Conservation (phyloP, 2,113 vertebrate species). For the Bujurquina vittata region DNA sequence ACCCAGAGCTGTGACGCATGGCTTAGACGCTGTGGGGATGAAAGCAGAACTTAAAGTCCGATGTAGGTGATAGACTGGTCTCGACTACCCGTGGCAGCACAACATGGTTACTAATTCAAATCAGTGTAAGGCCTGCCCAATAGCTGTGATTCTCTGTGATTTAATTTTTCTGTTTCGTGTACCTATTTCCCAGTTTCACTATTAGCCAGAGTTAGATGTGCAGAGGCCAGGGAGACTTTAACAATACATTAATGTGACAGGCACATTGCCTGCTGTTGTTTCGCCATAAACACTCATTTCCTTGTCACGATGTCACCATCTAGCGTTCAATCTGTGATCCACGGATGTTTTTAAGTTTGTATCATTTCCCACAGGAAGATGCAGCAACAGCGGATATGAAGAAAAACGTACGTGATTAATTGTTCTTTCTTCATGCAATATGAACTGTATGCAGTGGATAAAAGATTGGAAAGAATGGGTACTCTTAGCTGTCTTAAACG, state of each 20-base stretch:
- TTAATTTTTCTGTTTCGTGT: neutral
- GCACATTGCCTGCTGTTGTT: neutral
- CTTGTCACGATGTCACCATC: constrained; percentile 57
- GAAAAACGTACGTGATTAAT: constrained; percentile 78
- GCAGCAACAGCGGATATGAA: constrained; percentile 70
- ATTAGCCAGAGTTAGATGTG: neutral
- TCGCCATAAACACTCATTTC: neutral
- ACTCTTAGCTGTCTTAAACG: accelerated
- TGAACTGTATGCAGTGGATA: neutral
- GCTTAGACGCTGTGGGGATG: neutral
- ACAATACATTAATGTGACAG: neutral
- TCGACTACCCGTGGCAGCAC: neutral
- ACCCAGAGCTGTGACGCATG: neutral
- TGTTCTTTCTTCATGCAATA: neutral
- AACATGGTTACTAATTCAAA: neutral
- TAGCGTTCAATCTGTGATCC: constrained; percentile 22
- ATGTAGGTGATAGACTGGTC: neutral
- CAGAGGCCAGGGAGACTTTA: neutral
- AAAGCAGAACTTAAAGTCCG: neutral
- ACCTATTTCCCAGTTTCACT: neutral
- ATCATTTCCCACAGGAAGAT: constrained; percentile 79
- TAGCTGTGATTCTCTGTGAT: neutral
- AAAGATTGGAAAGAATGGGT: neutral
- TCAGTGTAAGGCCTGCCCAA: neutral
- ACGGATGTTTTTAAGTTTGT: neutral